A percentile compares a stretch with the other conserved stretches of the same genome.
These are phyloP conservation scores for Andricus grossulariae DNA, from an alignment of 1,140 invertebrate genomes.

Conservation along the genomic window DNA sequence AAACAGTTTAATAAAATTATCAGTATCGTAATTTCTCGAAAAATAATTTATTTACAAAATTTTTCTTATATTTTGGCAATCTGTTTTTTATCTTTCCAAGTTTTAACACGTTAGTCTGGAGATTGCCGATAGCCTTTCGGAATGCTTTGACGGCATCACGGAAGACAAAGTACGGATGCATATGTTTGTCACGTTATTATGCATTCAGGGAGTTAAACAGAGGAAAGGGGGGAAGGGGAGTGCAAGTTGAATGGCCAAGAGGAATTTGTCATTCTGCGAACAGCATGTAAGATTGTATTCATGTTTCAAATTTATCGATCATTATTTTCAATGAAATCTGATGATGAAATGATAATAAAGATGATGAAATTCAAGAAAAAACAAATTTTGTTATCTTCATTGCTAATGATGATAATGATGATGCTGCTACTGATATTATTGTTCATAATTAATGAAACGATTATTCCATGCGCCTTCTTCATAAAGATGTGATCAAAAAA, in stretches of 20 bases:
- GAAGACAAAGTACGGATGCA: conserved; percentile 46
- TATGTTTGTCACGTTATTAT: conserved; percentile 54
- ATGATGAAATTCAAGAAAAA: no score
- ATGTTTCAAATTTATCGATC: no score
- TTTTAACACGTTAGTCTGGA: background rate
- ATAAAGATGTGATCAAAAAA: conserved; percentile 28
- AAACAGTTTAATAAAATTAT: no score
- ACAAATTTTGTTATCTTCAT: no score
- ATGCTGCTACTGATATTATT: no score
- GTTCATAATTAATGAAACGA: no score
- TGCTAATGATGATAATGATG: no score
- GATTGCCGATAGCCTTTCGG: conserved; percentile 37
- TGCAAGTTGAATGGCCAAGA: conserved; percentile 51
- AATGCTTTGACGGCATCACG: conserved; percentile 54
- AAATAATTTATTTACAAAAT: no score
- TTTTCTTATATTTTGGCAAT: background rate
- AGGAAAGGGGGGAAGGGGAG: conserved; percentile 47
- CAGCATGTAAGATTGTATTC: background rate
- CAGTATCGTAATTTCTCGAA: no score
- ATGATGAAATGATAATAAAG: no score
- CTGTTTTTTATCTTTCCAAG: background rate
- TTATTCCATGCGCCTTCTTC: no score
- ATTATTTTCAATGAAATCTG: no score
- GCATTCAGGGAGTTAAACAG: conserved; percentile 54
- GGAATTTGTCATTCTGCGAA: conserved; percentile 64